Percentiles rank a stretch among this genome's conserved stretches.
Evolutionary conservation across 1,140 invertebrate species (phyloP).

Genomic region (Penaeus indicus): DNA sequence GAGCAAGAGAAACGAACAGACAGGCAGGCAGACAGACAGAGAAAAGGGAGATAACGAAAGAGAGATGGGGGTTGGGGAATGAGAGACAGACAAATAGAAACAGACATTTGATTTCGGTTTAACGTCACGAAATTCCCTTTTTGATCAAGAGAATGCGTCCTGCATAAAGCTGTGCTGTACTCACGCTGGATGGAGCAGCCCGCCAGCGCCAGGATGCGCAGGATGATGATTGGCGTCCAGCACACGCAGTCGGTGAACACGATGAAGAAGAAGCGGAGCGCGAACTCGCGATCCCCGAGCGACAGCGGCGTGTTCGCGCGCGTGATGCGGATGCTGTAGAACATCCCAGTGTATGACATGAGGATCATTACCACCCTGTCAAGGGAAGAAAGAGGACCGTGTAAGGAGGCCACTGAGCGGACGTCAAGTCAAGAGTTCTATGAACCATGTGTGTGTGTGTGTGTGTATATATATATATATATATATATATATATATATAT

Average conservation of each 20-base stretch:
- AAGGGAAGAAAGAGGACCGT: constrained; percentile 66
- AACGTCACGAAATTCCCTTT: no score
- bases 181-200: constrained; percentile 73
- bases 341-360: constrained; percentile 77
- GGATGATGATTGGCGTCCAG: constrained; percentile 81
- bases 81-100: no score
- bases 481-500: no score
- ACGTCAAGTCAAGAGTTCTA: no score
- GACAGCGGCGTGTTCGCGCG: constrained; percentile 75
- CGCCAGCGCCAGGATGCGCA: constrained; percentile 78
- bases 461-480: no score
- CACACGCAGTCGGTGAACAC: constrained; percentile 81
- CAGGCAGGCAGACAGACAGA: no score
- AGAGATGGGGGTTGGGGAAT: no score
- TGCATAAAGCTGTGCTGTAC: constrained; percentile 18
- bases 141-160: no score
- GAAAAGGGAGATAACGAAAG: no score
- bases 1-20: no score
- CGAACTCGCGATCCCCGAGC: constrained; percentile 78
- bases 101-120: no score
- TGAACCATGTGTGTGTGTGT: no score
- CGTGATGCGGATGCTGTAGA: constrained; percentile 77
- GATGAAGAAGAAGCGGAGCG: constrained; percentile 82
- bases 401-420: neutral
- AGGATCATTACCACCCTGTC: constrained; percentile 77